Base-by-base conservation (phyloP, 2,888 invertebrate species). In the Drosophila tanythrix region DNA sequence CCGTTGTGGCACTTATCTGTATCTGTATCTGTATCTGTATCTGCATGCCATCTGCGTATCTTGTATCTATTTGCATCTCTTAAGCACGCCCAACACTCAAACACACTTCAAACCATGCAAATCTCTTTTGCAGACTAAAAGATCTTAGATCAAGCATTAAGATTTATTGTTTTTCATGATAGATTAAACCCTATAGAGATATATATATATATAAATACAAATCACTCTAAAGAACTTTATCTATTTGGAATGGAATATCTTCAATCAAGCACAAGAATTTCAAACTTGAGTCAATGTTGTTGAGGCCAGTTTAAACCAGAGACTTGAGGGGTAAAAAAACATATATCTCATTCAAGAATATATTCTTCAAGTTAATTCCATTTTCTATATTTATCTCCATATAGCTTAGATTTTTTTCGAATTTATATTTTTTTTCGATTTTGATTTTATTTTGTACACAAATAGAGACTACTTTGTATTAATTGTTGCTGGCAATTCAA, bases 1-100 rank as follows among this genome's bases (percentile, higher is more conserved):
- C n/a, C 35, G 27, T 15, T n/a, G 21, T 10, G 1, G 10, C 27
- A 18, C 13, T 46, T 7, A 15, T 15, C 13, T 31, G 18, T 31
- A 43, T 40, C 50, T 64, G 8, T 21, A 21, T 21, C 21, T 21
- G 2, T 27, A 40, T 52, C 21, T 61, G 25, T 31, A 43, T 40
- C 50, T 64, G 8, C 13, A 33, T 33, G 38, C 31, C 21, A 43
- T 43, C 13, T n/a, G 11, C 18, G 15, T 57, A 1, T 27, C 15
- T 35, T 35, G 33, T 50, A 15, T 62, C 4, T 61, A 35, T 67
- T 21, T 57, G 29, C 36, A 35, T 53, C 11, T 36, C 27, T 60
- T 18, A 11, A 29, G 29, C 38, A 27, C 25, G 13, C 43, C 21
- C 10, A 21, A 21, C 21, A 21, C 21, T 21, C 21, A 21, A 21